Conservation (phyloP, 1,140 invertebrate species). For the Rhopalosiphum maidis region DNA sequence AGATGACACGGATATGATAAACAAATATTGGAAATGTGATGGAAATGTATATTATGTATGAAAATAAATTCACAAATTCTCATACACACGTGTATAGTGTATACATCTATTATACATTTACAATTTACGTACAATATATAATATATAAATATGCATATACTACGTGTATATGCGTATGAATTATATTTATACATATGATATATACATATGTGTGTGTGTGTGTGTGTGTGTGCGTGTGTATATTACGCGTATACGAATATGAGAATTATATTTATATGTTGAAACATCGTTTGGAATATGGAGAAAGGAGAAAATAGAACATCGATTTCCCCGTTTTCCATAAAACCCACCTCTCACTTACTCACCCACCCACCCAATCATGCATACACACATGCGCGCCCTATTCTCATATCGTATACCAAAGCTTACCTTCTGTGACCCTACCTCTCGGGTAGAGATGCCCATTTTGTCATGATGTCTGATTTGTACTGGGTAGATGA, state of each 20-base stretch:
- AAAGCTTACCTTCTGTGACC: conserved; percentile 78
- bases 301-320: conserved; percentile 33
- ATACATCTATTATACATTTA: not conserved
- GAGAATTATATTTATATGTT: not conserved
- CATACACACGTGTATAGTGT: not conserved
- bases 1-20: conserved; percentile 40
- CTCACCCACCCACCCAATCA: not conserved
- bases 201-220: not conserved
- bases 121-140: not conserved
- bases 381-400: not conserved
- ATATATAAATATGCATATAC: not conserved
- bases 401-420: conserved; percentile 3
- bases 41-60: not conserved
- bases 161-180: not conserved
- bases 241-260: not conserved
- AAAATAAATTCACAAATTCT: conserved; percentile 42
- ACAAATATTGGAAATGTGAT: conserved; percentile 31
- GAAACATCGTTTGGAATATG: conserved; percentile 2
- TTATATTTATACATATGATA: not conserved
- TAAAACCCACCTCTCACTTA: not conserved
- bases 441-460: conserved; percentile 86
- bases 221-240: not conserved
- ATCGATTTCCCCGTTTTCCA: not conserved
- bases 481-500: conserved; percentile 92
- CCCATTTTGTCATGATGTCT: conserved; percentile 94